A percentile compares a stretch with the other conserved stretches of the same genome.
Conservation (phyloP, 2,113 vertebrate species). For the Passer domesticus region DNA sequence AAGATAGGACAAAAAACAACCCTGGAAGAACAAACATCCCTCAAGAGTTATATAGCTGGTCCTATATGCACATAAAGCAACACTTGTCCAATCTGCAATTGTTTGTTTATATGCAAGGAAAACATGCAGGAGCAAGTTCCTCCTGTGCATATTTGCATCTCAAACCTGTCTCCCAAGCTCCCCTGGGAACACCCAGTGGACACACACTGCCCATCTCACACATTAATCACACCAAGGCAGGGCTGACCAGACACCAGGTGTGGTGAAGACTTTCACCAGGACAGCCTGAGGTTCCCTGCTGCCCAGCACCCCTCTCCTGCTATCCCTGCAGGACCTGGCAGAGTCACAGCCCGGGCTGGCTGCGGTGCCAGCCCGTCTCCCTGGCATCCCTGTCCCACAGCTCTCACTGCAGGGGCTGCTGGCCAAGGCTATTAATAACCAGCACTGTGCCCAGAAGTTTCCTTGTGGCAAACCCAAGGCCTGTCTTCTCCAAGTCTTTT, state of each 20-base stretch:
- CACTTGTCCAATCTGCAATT: not conserved
- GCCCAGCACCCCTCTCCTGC: not conserved
- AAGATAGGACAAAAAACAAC: not conserved
- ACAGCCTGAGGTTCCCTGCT: fast-evolving
- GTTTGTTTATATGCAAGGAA: not conserved
- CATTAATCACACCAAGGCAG: not conserved
- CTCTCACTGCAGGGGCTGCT: not conserved
- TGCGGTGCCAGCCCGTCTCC: not conserved
- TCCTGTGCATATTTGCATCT: not conserved
- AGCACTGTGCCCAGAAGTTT: not conserved
- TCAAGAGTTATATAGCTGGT: not conserved
- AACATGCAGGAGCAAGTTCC: not conserved
- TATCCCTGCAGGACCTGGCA: not conserved
- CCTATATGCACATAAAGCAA: not conserved
- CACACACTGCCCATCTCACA: not conserved
- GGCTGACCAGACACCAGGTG: not conserved
- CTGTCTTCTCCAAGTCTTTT: not conserved
- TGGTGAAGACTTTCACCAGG: not conserved
- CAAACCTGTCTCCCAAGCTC: not conserved
- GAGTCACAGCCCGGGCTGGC: not conserved
- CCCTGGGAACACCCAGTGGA: not conserved
- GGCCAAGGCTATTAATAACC: slow-evolving; percentile 32
- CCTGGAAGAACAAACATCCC: not conserved
- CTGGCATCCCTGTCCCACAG: not conserved
- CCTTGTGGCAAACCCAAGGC: not conserved